A percentile compares a stretch with the other conserved stretches of the same genome.
Evolutionary conservation across 2,113 vertebrate genomes (phyloP).

Genomic region (Psettodes erumei): DNA sequence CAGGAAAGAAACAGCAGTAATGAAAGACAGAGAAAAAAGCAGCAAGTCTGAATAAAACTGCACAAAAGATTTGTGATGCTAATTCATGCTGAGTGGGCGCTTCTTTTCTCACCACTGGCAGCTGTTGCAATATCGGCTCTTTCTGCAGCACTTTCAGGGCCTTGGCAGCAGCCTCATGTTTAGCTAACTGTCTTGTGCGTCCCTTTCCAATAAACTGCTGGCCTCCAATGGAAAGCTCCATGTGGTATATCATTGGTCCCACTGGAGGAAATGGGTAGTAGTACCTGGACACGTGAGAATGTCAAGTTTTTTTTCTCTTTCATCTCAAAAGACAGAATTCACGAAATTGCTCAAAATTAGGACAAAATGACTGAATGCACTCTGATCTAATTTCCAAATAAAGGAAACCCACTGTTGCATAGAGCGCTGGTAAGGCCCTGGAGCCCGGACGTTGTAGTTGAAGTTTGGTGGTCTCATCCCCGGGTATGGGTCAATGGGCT

Average conservation of each 20-base stretch:
- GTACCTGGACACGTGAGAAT: conserved; percentile 84
- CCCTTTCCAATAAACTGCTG: conserved; percentile 97
- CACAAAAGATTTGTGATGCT: neutral
- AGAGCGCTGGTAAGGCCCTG: conserved; percentile 93
- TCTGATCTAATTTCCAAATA: neutral
- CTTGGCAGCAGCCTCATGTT: conserved; percentile 94
- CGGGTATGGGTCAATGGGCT: conserved; percentile 93
- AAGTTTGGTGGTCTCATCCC: conserved; percentile 94
- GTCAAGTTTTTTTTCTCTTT: neutral
- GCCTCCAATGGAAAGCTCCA: conserved; percentile 95
- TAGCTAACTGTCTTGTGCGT: conserved; percentile 93
- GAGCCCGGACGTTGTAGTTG: conserved; percentile 90
- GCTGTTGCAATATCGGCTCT: conserved; percentile 91
- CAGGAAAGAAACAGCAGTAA: too few relatives aligned
- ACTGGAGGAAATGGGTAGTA: conserved; percentile 96
- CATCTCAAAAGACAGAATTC: neutral
- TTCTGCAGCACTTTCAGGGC: conserved; percentile 94
- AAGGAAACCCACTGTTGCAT: conserved; percentile 82
- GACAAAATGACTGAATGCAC: neutral
- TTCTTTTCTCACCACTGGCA: conserved; percentile 84
- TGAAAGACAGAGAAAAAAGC: conserved; percentile 32
- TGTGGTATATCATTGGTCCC: conserved; percentile 94
- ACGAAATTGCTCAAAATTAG: neutral
- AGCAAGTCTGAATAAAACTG: neutral
- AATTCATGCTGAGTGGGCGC: neutral